Evolutionary conservation across 2,888 invertebrate genomes (phyloP).

Genomic region (Lymantria monacha): DNA sequence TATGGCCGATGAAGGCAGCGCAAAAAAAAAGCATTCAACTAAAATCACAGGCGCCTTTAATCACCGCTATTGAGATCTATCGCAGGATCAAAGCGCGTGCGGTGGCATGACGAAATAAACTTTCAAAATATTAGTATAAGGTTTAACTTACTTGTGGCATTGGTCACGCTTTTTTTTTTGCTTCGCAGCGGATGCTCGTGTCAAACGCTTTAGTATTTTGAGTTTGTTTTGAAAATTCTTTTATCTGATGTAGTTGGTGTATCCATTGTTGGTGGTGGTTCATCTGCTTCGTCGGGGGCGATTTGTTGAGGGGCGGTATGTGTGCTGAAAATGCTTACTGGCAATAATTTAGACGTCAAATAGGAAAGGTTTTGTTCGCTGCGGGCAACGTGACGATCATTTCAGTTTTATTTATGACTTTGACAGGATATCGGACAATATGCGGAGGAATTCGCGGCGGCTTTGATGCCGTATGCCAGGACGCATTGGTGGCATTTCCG

Average conservation of each 20-base stretch:
- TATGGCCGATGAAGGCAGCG: constrained; percentile 72
- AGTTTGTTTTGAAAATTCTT: constrained; percentile 83
- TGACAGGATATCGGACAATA: constrained; percentile 68
- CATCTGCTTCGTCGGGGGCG: constrained; percentile 72
- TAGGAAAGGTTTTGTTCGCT: constrained; percentile 62
- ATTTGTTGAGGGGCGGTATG: constrained; percentile 68
- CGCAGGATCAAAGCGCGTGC: constrained; percentile 74
- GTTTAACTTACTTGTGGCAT: constrained; percentile 60
- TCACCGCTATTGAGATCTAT: constrained; percentile 82
- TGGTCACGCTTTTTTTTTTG: constrained; percentile 70
- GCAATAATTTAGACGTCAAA: constrained; percentile 83
- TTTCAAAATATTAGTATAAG: constrained; percentile 68
- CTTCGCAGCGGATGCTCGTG: constrained; percentile 79
- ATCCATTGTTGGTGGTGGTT: constrained; percentile 69
- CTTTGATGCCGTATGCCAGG: constrained; percentile 60
- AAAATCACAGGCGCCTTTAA: constrained; percentile 82
- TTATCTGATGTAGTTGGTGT: constrained; percentile 80
- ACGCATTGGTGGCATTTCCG: constrained; percentile 77
- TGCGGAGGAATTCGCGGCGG: constrained; percentile 68
- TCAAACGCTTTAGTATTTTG: constrained; percentile 82
- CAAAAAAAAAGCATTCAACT: constrained; percentile 79
- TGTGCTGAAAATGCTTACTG: constrained; percentile 68
- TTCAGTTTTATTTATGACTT: constrained; percentile 79
- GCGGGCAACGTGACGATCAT: constrained; percentile 67
- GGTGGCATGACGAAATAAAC: constrained; percentile 63